phyloP scores from a whole-genome alignment of 2,113 vertebrate species.

The Nothoprocta perdicaria region DNA sequence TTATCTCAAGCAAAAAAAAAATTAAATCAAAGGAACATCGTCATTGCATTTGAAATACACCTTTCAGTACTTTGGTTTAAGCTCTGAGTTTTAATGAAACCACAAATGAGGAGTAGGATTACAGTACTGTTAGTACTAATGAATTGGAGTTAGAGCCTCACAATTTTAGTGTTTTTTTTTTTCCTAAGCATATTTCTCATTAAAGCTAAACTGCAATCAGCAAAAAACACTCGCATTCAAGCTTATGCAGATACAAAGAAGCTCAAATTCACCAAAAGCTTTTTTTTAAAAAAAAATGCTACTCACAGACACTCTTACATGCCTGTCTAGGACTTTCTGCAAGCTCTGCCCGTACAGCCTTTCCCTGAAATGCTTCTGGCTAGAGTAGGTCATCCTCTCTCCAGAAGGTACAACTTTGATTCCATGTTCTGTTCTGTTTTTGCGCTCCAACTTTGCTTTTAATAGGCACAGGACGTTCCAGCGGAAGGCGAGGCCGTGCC shows the following conservation, averaged over 20 bases:
- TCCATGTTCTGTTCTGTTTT: background rate
- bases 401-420: background rate
- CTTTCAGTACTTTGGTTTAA: background rate
- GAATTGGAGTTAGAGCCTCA: background rate
- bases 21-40: background rate
- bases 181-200: background rate
- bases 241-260: background rate
- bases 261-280: background rate
- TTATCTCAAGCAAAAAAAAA: background rate
- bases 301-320: background rate
- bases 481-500: background rate
- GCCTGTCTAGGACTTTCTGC: background rate
- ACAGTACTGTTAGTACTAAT: background rate
- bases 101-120: background rate
- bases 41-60: background rate
- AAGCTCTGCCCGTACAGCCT: background rate
- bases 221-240: background rate
- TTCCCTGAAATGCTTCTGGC: background rate
- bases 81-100: background rate
- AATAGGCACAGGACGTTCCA: background rate
- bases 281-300: too few relatives aligned
- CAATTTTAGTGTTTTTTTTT: too few relatives aligned
- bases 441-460: background rate
- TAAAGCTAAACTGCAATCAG: background rate
- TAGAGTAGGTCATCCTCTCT: background rate